Evolutionary conservation across 2,888 invertebrate genomes (phyloP).

Genomic region (Cephus pygmeus): DNA sequence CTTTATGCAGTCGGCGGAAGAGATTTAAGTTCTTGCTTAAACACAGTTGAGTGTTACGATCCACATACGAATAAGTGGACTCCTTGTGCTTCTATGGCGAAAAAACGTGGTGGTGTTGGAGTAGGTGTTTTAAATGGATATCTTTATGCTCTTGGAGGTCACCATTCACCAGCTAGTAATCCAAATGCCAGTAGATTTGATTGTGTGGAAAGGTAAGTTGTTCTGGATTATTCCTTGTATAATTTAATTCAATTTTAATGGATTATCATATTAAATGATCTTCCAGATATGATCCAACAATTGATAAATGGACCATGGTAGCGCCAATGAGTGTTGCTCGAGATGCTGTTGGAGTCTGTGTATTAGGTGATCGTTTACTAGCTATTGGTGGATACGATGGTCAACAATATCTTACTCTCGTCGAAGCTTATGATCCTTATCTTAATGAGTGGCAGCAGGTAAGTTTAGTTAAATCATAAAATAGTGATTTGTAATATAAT

Average conservation of each 20-base stretch:
- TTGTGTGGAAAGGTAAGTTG: conserved; percentile 87
- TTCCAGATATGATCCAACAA: conserved; percentile 72
- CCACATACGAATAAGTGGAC: conserved; percentile 86
- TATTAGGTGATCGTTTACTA: conserved; percentile 84
- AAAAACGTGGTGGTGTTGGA: conserved; percentile 88
- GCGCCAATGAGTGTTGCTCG: conserved; percentile 85
- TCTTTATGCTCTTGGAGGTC: conserved; percentile 92
- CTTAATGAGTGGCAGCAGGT: conserved; percentile 79
- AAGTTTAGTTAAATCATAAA: conserved; percentile 25
- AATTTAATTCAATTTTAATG: conserved; percentile 7
- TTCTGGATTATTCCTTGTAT: not conserved
- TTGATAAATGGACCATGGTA: conserved; percentile 89
- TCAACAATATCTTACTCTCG: conserved; percentile 84
- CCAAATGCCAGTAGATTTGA: conserved; percentile 85
- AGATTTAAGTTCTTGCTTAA: conserved; percentile 90
- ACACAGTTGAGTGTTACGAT: conserved; percentile 86
- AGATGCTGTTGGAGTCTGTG: conserved; percentile 89
- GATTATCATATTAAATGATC: not conserved
- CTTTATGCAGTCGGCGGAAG: conserved; percentile 93
- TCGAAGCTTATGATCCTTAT: conserved; percentile 90
- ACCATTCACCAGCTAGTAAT: conserved; percentile 91
- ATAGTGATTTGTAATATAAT: conserved; percentile 7
- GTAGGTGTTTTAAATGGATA: conserved; percentile 89
- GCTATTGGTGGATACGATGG: conserved; percentile 95
- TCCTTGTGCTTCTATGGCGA: conserved; percentile 87